phyloP scores from a whole-genome alignment of 2,113 vertebrate genomes.

The Calidris pugnax region DNA sequence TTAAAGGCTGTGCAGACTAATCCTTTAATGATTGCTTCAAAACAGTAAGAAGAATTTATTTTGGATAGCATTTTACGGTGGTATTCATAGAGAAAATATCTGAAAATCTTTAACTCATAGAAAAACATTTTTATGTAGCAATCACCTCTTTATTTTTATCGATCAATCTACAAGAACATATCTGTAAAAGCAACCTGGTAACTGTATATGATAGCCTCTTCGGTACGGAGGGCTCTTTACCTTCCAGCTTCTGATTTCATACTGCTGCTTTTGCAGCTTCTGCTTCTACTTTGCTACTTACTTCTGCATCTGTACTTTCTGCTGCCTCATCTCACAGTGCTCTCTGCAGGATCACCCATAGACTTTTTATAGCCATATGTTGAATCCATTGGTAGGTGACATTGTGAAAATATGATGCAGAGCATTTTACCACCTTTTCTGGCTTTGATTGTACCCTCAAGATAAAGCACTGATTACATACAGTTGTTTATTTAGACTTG shows the following conservation, averaged over 20 bases:
- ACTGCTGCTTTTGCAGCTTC: not conserved
- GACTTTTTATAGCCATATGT: conserved; percentile 39
- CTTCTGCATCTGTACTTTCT: not conserved
- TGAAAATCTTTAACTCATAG: not conserved
- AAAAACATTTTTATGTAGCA: not conserved
- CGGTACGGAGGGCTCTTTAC: not conserved
- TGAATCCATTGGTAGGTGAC: conserved; percentile 20
- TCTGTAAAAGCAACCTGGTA: not conserved
- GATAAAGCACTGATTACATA: conserved; percentile 15
- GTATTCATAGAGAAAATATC: not conserved
- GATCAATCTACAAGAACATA: not conserved
- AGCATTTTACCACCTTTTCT: conserved; percentile 29
- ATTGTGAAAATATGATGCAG: conserved; percentile 20
- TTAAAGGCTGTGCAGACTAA: not conserved
- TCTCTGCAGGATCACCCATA: conserved; percentile 54
- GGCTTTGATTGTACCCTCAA: conserved; percentile 43
- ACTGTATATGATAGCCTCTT: not conserved
- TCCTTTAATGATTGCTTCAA: not conserved
- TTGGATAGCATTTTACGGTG: not conserved
- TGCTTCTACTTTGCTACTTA: not conserved
- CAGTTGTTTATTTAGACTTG: conserved; percentile 29
- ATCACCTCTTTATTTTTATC: not conserved
- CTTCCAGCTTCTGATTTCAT: not conserved
- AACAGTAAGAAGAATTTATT: not conserved
- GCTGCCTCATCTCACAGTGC: not conserved